Evolutionary conservation across 1,140 invertebrate species (phyloP).

Genomic region (Drosophila sturtevanti): DNA sequence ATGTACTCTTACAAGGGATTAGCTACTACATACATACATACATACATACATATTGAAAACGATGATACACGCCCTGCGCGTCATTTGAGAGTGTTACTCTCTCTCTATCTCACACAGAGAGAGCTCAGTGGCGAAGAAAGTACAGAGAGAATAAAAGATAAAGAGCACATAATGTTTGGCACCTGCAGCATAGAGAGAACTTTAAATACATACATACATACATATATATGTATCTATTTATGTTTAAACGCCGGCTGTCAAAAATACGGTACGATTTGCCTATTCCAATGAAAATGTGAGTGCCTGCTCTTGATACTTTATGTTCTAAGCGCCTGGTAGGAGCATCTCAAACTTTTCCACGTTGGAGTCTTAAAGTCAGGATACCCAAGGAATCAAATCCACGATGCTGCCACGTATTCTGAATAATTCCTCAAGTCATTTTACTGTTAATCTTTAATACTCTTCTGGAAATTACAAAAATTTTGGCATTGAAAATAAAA

Average conservation of each 20-base stretch:
- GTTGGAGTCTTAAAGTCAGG: neutral
- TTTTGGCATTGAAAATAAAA: too few relatives aligned
- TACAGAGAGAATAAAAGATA: neutral
- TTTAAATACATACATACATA: neutral
- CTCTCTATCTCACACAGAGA: neutral
- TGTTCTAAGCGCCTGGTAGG: slow-evolving; percentile 20
- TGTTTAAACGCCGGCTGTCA: neutral
- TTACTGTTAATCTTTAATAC: too few relatives aligned
- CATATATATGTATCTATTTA: neutral
- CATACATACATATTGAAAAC: neutral
- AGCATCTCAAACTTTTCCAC: neutral
- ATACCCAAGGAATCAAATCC: neutral
- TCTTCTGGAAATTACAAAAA: too few relatives aligned
- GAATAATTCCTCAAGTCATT: neutral
- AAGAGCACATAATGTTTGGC: neutral
- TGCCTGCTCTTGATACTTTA: neutral
- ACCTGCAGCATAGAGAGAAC: slow-evolving; percentile 11
- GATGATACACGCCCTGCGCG: slow-evolving; percentile 11
- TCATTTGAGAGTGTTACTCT: neutral
- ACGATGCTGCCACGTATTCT: neutral
- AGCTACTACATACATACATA: too few relatives aligned
- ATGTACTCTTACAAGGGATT: too few relatives aligned
- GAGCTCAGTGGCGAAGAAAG: neutral
- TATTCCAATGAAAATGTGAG: slow-evolving; percentile 7
- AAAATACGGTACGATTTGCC: neutral